A percentile compares a stretch with the other conserved stretches of the same genome.
phyloP scores from a whole-genome alignment of 2,888 invertebrate genomes.

The Eristalinus aeneus region DNA sequence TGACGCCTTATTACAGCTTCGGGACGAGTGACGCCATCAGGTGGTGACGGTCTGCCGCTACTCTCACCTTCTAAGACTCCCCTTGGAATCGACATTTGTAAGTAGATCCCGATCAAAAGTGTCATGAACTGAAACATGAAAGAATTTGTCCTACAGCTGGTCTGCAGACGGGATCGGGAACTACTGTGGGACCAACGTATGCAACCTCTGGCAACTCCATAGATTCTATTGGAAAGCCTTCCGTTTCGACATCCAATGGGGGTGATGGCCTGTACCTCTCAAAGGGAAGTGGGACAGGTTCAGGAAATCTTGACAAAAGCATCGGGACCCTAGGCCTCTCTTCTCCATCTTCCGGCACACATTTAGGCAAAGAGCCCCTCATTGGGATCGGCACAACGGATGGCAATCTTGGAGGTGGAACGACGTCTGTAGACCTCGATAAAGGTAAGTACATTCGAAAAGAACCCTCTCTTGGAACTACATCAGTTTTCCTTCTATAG shows the following conservation, averaged over 20 bases:
- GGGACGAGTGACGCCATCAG: not conserved
- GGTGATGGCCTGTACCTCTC: too few relatives aligned
- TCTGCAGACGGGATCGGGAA: not conserved
- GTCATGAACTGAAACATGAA: too few relatives aligned
- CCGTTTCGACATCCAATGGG: too few relatives aligned
- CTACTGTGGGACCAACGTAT: not conserved
- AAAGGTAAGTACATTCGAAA: not conserved
- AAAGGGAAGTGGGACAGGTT: too few relatives aligned
- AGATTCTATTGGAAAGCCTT: too few relatives aligned
- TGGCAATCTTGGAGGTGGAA: not conserved
- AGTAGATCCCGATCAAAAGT: not conserved
- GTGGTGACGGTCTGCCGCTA: not conserved
- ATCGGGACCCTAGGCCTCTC: too few relatives aligned
- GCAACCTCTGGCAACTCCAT: not conserved
- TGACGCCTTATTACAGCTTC: not conserved
- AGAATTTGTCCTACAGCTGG: not conserved
- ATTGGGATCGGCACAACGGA: not conserved
- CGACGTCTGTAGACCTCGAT: not conserved
- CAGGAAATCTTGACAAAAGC: too few relatives aligned
- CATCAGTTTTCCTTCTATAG: too few relatives aligned
- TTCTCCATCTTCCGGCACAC: too few relatives aligned
- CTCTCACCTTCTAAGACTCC: too few relatives aligned
- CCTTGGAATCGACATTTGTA: not conserved
- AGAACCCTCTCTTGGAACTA: too few relatives aligned
- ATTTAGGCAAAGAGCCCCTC: not conserved